These are phyloP conservation scores for Protaetia brevitarsis DNA, from an alignment of 1,140 invertebrate species.

Conservation along the genomic window DNA sequence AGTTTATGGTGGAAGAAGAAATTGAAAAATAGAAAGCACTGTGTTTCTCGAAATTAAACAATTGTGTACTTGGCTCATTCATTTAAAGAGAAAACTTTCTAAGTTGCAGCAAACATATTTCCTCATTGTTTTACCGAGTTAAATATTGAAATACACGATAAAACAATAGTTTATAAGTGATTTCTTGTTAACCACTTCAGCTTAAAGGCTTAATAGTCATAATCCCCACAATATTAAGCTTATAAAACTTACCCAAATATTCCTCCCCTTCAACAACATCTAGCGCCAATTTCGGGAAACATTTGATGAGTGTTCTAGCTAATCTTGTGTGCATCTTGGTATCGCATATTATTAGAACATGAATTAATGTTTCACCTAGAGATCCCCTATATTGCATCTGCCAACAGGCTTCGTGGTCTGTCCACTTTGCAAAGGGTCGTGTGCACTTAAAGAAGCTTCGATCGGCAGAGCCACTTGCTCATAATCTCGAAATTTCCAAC, in stretches of 20 bases:
- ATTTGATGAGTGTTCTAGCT: constrained; percentile 83
- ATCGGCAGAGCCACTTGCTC: constrained; percentile 79
- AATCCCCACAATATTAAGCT: too few species aligned
- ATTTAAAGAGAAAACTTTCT: too few species aligned
- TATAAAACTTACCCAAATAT: constrained; percentile 66
- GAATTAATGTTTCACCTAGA: constrained; percentile 89
- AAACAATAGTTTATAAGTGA: too few species aligned
- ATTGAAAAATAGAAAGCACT: too few species aligned
- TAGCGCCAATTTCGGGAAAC: constrained; percentile 86
- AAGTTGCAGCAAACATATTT: too few species aligned
- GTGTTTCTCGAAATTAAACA: too few species aligned
- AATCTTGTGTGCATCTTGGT: constrained; percentile 81
- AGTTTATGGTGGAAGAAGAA: too few species aligned
- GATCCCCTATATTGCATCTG: constrained; percentile 94
- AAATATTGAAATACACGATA: too few species aligned
- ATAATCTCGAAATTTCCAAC: constrained; percentile 89
- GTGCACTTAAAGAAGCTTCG: constrained; percentile 72
- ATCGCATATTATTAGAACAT: constrained; percentile 93
- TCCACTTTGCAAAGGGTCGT: constrained; percentile 84
- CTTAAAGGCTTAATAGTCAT: too few species aligned
- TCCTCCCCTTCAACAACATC: constrained; percentile 97
- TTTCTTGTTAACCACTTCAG: too few species aligned
- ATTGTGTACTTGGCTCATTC: too few species aligned
- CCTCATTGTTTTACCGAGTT: too few species aligned
- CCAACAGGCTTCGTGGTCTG: constrained; percentile 92